Conservation (phyloP, 2,797 vertebrate species). For the Odontamblyopus rebecca region DNA sequence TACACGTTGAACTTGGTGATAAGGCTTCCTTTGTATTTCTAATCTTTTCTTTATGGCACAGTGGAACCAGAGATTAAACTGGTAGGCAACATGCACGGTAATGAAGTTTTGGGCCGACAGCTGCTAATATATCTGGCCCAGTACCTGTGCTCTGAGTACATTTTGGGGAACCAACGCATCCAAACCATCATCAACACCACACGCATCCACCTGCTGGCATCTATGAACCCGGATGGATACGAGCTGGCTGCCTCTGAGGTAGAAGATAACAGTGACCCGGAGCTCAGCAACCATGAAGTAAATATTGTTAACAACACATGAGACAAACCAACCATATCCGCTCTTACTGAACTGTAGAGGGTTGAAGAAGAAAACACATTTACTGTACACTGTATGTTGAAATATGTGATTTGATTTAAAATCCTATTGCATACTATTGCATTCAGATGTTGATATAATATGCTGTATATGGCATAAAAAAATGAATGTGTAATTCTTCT, state of each 20-base stretch:
- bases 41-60: constrained; percentile 53
- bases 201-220: constrained; percentile 92
- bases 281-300: constrained; percentile 82
- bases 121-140: constrained; percentile 92
- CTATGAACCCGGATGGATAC: constrained; percentile 98
- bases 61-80: constrained; percentile 96
- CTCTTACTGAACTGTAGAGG: constrained; percentile 24
- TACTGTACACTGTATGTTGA: background rate
- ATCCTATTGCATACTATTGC: background rate
- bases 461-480: background rate
- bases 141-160: constrained; percentile 93
- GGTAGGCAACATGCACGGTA: constrained; percentile 96
- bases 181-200: constrained; percentile 91
- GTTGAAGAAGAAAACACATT: constrained; percentile 33
- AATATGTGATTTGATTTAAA: background rate
- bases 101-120: constrained; percentile 93
- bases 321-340: constrained; percentile 68
- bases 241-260: constrained; percentile 94
- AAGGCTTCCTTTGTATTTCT: background rate
- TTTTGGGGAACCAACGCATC: constrained; percentile 85
- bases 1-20: background rate
- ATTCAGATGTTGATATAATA: background rate
- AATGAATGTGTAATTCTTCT: constrained; percentile 21
- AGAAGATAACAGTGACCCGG: constrained; percentile 80
- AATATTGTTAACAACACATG: constrained; percentile 73